Conservation (phyloP, 2,888 invertebrate species). For the Drosophila barbarae region DNA sequence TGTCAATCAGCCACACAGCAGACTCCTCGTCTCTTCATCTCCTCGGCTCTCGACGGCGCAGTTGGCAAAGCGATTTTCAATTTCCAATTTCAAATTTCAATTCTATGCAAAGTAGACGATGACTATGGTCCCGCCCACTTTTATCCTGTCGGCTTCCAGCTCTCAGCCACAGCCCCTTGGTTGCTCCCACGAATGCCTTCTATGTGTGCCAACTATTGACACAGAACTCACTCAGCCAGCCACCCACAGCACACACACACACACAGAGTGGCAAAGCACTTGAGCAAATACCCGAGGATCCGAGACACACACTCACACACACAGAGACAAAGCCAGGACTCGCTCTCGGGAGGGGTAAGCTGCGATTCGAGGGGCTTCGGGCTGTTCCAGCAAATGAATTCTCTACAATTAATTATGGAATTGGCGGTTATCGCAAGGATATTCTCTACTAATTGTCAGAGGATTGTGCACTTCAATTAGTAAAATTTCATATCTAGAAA, state of each 20-base stretch:
- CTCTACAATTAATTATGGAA: slow-evolving; percentile 23
- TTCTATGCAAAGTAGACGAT: slow-evolving; percentile 62
- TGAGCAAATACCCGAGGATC: slow-evolving; percentile 59
- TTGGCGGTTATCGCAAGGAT: slow-evolving; percentile 25
- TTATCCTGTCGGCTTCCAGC: not conserved
- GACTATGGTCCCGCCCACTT: slow-evolving; percentile 7
- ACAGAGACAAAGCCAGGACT: slow-evolving; percentile 47
- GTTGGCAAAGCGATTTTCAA: slow-evolving; percentile 67
- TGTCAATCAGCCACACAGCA: slow-evolving; percentile 54
- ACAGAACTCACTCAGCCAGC: slow-evolving; percentile 51
- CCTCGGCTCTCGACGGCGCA: slow-evolving; percentile 27
- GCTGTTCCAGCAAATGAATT: slow-evolving; percentile 40
- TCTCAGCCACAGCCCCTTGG: not conserved
- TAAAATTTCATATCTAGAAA: not conserved
- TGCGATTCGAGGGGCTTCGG: not conserved
- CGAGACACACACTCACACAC: slow-evolving; percentile 14
- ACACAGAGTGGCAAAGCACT: slow-evolving; percentile 57
- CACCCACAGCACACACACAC: slow-evolving; percentile 7
- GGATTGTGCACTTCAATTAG: not conserved
- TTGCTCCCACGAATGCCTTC: slow-evolving; percentile 39
- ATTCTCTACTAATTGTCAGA: not conserved
- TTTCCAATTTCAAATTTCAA: slow-evolving; percentile 68
- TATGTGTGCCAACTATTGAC: slow-evolving; percentile 70
- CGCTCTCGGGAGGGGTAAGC: slow-evolving; percentile 4
- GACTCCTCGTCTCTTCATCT: slow-evolving; percentile 21